phyloP scores from a whole-genome alignment of 1,140 invertebrate species.

The Solenopsis invicta region DNA sequence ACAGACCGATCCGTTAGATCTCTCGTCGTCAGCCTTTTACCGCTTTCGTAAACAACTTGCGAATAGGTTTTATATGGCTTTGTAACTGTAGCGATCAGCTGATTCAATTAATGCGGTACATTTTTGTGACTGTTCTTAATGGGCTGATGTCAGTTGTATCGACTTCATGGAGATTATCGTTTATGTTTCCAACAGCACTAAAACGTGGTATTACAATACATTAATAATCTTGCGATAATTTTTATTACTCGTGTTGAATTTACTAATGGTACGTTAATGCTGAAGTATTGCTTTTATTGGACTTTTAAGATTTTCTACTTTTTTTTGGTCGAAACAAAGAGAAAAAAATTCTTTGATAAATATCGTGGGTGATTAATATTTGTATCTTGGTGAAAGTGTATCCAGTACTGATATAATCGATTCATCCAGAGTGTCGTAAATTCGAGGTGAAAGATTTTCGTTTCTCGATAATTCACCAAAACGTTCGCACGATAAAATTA shows the following conservation, averaged over 20 bases:
- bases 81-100: constrained; percentile 42
- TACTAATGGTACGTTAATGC: neutral
- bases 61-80: constrained; percentile 15
- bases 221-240: constrained; percentile 7
- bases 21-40: constrained; percentile 35
- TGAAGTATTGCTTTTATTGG: neutral
- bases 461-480: constrained; percentile 54
- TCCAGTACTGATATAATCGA: constrained; percentile 60
- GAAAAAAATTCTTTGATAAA: neutral
- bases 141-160: neutral
- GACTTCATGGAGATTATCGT: neutral
- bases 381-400: constrained; percentile 64
- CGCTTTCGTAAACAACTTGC: constrained; percentile 46
- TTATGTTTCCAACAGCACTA: neutral
- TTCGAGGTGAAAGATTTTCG: constrained; percentile 50
- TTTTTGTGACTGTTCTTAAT: constrained; percentile 34
- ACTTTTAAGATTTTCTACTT: neutral
- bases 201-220: neutral
- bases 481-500: constrained; percentile 3
- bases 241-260: neutral
- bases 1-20: constrained; percentile 29
- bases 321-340: neutral
- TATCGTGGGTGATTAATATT: constrained; percentile 65
- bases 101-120: constrained; percentile 27
- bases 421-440: constrained; percentile 49